Evolutionary conservation across 2,797 vertebrate species (phyloP).

Genomic region (Neosilurus hyrtlii): DNA sequence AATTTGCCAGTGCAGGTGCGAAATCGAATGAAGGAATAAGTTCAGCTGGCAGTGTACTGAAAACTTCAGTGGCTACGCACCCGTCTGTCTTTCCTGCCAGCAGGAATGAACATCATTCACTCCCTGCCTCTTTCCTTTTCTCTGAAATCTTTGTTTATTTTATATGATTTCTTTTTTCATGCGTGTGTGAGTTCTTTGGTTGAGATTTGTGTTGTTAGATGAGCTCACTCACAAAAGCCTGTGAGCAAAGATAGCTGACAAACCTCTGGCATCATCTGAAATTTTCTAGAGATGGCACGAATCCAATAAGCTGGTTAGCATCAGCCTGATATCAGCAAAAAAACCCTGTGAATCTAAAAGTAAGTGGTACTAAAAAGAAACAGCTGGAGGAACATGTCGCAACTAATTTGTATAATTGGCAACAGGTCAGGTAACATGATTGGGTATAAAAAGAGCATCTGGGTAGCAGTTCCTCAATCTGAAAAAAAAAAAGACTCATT

Average conservation of each 20-base stretch:
- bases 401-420: too few relatives aligned
- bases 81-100: background rate
- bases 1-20: conserved; percentile 41
- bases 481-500: too few relatives aligned
- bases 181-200: background rate
- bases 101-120: background rate
- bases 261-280: background rate
- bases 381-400: too few relatives aligned
- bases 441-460: too few relatives aligned
- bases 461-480: too few relatives aligned
- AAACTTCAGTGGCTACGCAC: background rate
- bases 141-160: background rate
- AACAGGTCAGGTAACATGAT: too few relatives aligned
- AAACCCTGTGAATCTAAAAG: background rate
- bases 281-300: background rate
- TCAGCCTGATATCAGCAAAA: background rate
- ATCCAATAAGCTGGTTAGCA: background rate
- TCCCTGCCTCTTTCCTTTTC: background rate
- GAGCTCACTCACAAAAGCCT: background rate
- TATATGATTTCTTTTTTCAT: background rate
- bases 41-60: conserved; percentile 17
- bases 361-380: background rate
- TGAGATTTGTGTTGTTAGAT: background rate
- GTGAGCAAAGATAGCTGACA: background rate
- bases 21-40: conserved; percentile 16